Conservation (phyloP, 53 echinoderm and acorn worm genomes). For the Astropecten irregularis region DNA sequence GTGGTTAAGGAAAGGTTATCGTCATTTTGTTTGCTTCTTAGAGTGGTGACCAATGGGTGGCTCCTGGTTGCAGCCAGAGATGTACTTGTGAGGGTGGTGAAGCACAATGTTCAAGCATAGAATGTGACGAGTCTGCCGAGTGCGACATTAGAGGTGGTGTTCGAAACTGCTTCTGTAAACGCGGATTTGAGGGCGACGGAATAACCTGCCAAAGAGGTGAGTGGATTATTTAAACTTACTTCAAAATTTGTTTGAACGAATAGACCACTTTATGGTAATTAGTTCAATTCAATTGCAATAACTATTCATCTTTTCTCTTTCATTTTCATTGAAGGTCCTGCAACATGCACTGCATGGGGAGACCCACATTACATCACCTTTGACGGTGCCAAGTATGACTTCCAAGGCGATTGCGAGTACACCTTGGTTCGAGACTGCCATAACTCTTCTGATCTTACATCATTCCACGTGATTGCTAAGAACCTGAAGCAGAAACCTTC, state of each 20-base stretch:
- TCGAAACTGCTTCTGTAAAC: conserved; percentile 70
- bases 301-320: too few relatives aligned
- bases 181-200: conserved; percentile 81
- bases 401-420: conserved; percentile 71
- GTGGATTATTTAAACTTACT: too few relatives aligned
- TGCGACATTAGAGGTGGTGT: conserved; percentile 70
- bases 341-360: conserved; percentile 73
- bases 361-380: conserved; percentile 83
- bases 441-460: not conserved
- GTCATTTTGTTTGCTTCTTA: conserved; percentile 1
- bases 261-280: too few relatives aligned
- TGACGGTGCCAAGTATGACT: conserved; percentile 59
- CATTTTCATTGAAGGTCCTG: too few relatives aligned
- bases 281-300: too few relatives aligned
- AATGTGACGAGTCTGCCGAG: conserved; percentile 58
- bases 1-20: not conserved
- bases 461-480: conserved; percentile 61
- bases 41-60: conserved; percentile 49
- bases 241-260: too few relatives aligned
- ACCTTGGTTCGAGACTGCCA: conserved; percentile 55
- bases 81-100: conserved; percentile 58
- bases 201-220: conserved; percentile 68
- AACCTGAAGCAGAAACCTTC: conserved; percentile 60
- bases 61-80: conserved; percentile 37
- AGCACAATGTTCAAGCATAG: conserved; percentile 8